A percentile compares a stretch with the other conserved stretches of the same genome.
These are phyloP conservation scores for Apis mellifera DNA, from an alignment of 1,140 invertebrate species.

Conservation along the genomic window Amel_HAv3.1 CM009941.2:5961501-5962000, in stretches of 20 bases:
- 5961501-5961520: not conserved
- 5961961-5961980: conserved; percentile 47
- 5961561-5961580: not conserved
- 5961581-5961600: conserved; percentile 6
- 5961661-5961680: conserved; percentile 13
- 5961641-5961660: not conserved
- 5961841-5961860: conserved; percentile 64
- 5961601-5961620: not conserved
- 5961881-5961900: conserved; percentile 63
- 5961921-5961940: conserved; percentile 25
- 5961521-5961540: not conserved
- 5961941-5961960: conserved; percentile 28
- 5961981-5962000: conserved; percentile 44
- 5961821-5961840: conserved; percentile 61
- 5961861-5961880: conserved; percentile 62
- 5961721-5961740: not conserved
- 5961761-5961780: not conserved
- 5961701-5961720: not conserved
- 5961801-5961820: conserved; percentile 29
- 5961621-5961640: not conserved
- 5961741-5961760: not conserved
- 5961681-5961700: not conserved
- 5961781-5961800: not conserved
- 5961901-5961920: conserved; percentile 52
- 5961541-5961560: no score